Evolutionary conservation across 2,113 vertebrate species (phyloP).

Genomic region (Sigmodon hispidus): DNA sequence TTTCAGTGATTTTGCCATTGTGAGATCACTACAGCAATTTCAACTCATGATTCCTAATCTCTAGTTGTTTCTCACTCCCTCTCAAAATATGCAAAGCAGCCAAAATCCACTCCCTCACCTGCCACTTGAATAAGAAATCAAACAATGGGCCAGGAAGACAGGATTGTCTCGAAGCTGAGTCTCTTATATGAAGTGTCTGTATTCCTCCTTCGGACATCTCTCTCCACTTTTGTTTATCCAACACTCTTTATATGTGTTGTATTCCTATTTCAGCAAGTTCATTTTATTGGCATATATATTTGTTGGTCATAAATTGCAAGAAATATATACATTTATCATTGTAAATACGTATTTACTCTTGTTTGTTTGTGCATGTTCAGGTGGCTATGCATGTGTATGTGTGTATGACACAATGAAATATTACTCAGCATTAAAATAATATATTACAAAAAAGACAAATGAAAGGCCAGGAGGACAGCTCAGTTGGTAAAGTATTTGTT

Average conservation of each 20-base stretch:
- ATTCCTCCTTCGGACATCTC: not conserved
- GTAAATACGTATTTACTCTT: not conserved
- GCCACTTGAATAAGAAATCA: not conserved
- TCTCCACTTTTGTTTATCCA: not conserved
- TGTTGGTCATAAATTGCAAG: conserved; percentile 12
- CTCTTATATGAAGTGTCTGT: not conserved
- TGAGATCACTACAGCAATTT: not conserved
- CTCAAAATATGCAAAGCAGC: not conserved
- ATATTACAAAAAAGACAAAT: too few species aligned
- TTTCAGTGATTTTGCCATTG: not conserved
- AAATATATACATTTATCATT: not conserved
- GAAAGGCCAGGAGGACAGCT: too few species aligned
- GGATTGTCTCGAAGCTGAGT: conserved; percentile 5
- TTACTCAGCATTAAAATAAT: too few species aligned
- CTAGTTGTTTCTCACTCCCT: not conserved
- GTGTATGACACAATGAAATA: too few species aligned
- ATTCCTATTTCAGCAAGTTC: not conserved
- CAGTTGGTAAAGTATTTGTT: too few species aligned
- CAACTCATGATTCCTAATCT: not conserved
- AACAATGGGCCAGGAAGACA: not conserved
- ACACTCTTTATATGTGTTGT: not conserved
- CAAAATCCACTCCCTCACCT: not conserved
- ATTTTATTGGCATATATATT: not conserved
- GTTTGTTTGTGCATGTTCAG: not conserved
- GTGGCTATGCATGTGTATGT: not conserved